phyloP scores from a whole-genome alignment of 2,113 vertebrate genomes.

The Machaerirhynchus nigripectus region DNA sequence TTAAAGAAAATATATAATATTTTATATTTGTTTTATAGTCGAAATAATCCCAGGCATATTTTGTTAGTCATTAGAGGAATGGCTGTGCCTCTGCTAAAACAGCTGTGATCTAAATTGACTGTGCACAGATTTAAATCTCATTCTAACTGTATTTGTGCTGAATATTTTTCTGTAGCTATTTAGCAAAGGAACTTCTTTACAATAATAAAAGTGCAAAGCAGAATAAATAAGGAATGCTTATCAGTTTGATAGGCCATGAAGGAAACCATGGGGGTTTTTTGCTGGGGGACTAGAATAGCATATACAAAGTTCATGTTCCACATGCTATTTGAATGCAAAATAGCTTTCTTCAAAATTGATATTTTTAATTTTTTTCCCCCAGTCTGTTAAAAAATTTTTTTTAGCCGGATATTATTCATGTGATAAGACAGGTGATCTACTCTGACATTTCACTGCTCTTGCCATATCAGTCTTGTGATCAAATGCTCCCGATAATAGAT shows the following conservation, averaged over 20 bases:
- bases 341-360: neutral
- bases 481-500: neutral
- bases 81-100: neutral
- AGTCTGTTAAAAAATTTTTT: neutral
- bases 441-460: neutral
- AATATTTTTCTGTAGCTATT: neutral
- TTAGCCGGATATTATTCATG: neutral
- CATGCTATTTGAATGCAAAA: neutral
- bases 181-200: neutral
- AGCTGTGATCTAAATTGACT: neutral
- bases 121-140: neutral
- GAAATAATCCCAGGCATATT: neutral
- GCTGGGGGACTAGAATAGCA: neutral
- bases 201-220: neutral
- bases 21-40: neutral
- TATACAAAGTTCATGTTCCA: neutral
- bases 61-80: neutral
- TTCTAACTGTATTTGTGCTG: neutral
- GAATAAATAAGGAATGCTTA: neutral
- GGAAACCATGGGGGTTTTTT: neutral
- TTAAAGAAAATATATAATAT: neutral
- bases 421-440: neutral
- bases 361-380: rapidly evolving
- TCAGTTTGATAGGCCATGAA: neutral
- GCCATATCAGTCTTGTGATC: neutral